Evolutionary conservation across 1,140 invertebrate species (phyloP), one percentile per base, ranked within the genome.

Genomic region (Caenorhabditis tropicalis): DNA sequence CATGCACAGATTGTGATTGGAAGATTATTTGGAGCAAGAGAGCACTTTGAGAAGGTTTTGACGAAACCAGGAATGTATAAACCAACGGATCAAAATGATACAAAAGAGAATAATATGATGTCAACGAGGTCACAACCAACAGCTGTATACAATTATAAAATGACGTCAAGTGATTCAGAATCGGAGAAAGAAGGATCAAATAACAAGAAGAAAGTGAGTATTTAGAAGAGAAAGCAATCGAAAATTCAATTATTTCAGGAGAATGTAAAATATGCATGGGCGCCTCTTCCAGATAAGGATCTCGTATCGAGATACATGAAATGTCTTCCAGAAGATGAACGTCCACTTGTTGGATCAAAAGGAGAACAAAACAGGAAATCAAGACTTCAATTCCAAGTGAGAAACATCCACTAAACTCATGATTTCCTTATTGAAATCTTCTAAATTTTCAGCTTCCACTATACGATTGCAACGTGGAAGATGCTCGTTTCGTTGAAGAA

Each of bases 341-440:
- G 95, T 56, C 95, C 95, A 9, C 94, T 96, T 58, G 94, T 93
- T 80, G 95, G 95, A 10, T 94, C 94, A 46, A 92, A 93, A 82
- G 95, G 95, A 51, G 95, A 95, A 0, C 92, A 93, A 43, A 93
- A 94, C 79, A 92, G 95, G 31, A 94, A 94, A 87, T 94, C 94
- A 79, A 94, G 95, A 82, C 92, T 96, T 4, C 94, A 95, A 89
- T 94, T 94, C 85, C 95, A 96, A 91, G 92, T 96, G 49, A 51
- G 49, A 46, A n/a, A n/a, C n/a, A n/a, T n/a, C n/a, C 95, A 5
- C 2, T 36, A 95, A 7, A 92, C 95, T 5, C 95, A 95, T 90
- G 7, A 51, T n/a, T 51, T n/a, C 15, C 15, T 51, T 4, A 51
- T 83, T 33, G 5, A 33, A 39, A 29, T 53, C 12, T 51, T 65